These are phyloP conservation scores for Cephus pulcher DNA, from an alignment of 2,888 invertebrate species.

Conservation along the genomic window DNA sequence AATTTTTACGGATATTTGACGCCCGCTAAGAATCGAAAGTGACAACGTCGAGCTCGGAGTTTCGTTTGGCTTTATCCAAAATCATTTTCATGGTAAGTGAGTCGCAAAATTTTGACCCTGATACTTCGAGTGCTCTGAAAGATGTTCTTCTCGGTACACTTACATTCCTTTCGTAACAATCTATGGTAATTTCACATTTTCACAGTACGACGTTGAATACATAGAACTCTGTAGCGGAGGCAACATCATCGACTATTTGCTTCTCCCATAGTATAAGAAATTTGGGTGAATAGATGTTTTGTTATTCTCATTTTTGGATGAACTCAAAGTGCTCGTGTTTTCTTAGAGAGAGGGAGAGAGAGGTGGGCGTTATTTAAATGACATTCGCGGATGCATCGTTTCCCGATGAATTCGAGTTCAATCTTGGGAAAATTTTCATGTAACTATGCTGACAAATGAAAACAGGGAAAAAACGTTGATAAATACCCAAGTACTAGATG, in stretches of 20 bases:
- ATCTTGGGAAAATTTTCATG: background rate
- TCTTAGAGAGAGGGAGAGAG: constrained; percentile 21
- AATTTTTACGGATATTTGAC: constrained; percentile 33
- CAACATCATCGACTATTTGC: background rate
- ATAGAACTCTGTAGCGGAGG: background rate
- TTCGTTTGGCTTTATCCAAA: background rate
- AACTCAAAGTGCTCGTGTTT: constrained; percentile 19
- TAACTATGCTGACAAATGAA: background rate
- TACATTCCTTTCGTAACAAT: background rate
- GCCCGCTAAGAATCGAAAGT: background rate
- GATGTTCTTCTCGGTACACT: background rate
- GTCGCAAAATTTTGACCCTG: background rate
- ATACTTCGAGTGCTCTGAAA: background rate
- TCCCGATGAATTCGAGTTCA: background rate
- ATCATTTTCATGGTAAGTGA: background rate
- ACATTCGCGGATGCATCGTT: constrained; percentile 23
- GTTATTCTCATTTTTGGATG: background rate
- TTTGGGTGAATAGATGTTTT: background rate
- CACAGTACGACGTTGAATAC: background rate
- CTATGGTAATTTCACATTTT: background rate
- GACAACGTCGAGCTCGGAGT: background rate
- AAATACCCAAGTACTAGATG: background rate
- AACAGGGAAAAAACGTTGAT: background rate
- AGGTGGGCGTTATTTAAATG: constrained; percentile 48
- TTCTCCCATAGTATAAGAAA: background rate